Evolutionary conservation across 2,888 invertebrate species (phyloP), one percentile per base, ranked within the genome.

Genomic region (Drosophila planitibia): DNA sequence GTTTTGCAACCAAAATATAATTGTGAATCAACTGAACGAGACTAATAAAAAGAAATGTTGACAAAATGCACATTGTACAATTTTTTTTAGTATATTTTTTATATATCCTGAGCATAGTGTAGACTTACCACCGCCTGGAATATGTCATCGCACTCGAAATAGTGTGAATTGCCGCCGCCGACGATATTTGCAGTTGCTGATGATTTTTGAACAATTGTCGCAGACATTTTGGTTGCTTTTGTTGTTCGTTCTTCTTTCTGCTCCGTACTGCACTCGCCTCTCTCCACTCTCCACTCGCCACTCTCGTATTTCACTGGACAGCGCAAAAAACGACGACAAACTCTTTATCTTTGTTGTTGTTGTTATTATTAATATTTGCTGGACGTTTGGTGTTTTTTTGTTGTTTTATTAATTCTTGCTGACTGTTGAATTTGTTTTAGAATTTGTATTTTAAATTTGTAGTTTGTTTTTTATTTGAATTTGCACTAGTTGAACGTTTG

Each of bases 151-250:
- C 90, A 87, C 44, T 87, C 88, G 25, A 74, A 89, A 54, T 65
- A 87, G 41, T 72, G 87, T 69, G 77, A 69, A 68, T 82, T 89
- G 52, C 71, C 82, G 37, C 83, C 81, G n/a, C 71, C 82, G 39
- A 83, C 81, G n/a, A 79, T 66, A 69, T 69, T 79, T 68, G 68
- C 55, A 58, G 64, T 69, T 69, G 77, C 44, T 49, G 75, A 65
- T 32, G 89, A 76, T 61, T 89, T 85, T 71, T 85, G 88, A 49
- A 74, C 88, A 80, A 89, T 74, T 73, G 88, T 84, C 60, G 88
- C 88, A 39, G 88, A 85, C 85, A 85, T 85, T 54, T 78, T 81
- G 35, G 70, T 63, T 70, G 62, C 54, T 52, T 19, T 37, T 79
- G n/a, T 54, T 57, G 54, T 57, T 73, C 30, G 54, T 54, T 47